Evolutionary conservation across 2,888 invertebrate species (phyloP).

Genomic region (Eumacrocentrus americanus): DNA sequence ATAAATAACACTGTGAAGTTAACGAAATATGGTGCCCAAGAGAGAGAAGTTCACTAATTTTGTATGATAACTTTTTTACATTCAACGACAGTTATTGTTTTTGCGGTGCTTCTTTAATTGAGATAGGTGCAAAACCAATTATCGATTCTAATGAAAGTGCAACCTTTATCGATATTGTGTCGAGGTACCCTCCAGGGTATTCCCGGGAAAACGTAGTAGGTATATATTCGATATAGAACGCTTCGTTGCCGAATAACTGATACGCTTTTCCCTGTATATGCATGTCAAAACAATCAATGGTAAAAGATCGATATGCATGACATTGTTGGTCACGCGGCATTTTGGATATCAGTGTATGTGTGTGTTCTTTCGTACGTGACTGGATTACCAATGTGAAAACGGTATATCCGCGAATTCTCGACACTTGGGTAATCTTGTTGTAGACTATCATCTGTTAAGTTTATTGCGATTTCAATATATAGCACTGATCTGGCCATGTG

Average conservation of each 20-base stretch:
- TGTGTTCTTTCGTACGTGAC: not conserved
- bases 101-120: too few relatives aligned
- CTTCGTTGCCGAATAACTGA: not conserved
- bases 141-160: not conserved
- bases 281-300: constrained; percentile 5
- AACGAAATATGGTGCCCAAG: not conserved
- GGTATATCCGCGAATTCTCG: not conserved
- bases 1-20: not conserved
- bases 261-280: not conserved
- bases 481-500: too few relatives aligned
- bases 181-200: not conserved
- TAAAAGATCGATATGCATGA: not conserved
- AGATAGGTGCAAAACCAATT: not conserved
- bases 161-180: not conserved
- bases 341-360: not conserved
- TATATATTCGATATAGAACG: not conserved
- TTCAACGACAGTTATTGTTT: not conserved
- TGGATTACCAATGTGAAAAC: not conserved
- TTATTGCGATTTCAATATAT: not conserved
- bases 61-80: not conserved
- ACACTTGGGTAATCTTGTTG: not conserved
- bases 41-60: not conserved
- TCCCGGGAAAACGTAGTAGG: not conserved
- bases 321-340: not conserved
- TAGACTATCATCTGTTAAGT: not conserved